Percentiles rank a stretch among this genome's conserved stretches.
Conservation (phyloP, 1,140 invertebrate genomes). For the Pollicipes pollicipes region DNA sequence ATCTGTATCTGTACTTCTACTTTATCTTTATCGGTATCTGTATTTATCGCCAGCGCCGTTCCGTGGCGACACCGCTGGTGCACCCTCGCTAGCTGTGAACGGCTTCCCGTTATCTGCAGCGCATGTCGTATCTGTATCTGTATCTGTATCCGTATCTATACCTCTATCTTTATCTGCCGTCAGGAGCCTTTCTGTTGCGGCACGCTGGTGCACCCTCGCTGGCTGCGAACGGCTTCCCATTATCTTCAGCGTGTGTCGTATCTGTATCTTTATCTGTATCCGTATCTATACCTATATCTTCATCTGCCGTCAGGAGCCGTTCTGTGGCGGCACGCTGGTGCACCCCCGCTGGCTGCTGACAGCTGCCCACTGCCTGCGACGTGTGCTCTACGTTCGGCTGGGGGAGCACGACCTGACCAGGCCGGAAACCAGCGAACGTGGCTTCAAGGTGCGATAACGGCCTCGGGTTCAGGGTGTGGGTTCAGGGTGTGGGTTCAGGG, state of each 20-base stretch:
- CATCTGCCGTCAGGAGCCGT: constrained; percentile 51
- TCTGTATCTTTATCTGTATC: too few relatives aligned
- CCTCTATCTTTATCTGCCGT: not conserved
- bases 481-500: too few relatives aligned
- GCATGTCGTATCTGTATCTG: too few relatives aligned
- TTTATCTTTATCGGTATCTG: too few relatives aligned
- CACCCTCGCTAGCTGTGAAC: too few relatives aligned
- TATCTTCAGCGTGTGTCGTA: constrained; percentile 4
- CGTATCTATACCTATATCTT: too few relatives aligned
- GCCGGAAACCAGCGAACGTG: constrained; percentile 47
- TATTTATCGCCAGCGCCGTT: too few relatives aligned
- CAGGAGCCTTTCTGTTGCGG: constrained; percentile 8
- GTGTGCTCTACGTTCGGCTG: constrained; percentile 54
- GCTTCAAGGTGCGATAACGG: constrained; percentile 41
- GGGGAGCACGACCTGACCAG: constrained; percentile 60
- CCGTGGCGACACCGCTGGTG: too few relatives aligned
- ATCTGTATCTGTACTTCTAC: too few relatives aligned
- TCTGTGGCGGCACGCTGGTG: constrained; percentile 79
- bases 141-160: too few relatives aligned
- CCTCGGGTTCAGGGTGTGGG: too few relatives aligned
- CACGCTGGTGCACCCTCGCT: constrained; percentile 7
- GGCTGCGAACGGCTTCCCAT: not conserved
- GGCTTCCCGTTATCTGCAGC: too few relatives aligned
- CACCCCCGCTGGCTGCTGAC: constrained; percentile 72
- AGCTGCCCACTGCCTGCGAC: constrained; percentile 71